Conservation (phyloP, 2,113 vertebrate genomes). For the Poecile atricapillus region DNA sequence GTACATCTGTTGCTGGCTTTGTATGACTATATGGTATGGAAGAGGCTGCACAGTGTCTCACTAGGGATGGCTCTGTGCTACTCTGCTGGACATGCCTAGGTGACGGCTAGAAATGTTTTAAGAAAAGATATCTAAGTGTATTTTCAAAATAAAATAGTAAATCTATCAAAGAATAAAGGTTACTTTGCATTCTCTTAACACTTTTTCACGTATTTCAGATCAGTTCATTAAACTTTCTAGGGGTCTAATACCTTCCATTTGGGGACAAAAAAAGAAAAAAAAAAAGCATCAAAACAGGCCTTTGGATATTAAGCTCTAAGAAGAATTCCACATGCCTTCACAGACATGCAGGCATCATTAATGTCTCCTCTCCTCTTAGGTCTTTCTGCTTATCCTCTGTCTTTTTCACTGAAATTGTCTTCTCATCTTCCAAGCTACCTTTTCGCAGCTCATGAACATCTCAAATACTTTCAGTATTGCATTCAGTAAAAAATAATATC, state of each 20-base stretch:
- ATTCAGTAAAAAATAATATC: not conserved
- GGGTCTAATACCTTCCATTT: not conserved
- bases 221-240: not conserved
- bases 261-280: not conserved
- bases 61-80: conserved; percentile 60
- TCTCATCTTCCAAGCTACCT: not conserved
- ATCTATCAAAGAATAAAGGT: not conserved
- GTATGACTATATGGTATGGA: conserved; percentile 77
- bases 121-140: not conserved
- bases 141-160: not conserved
- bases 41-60: conserved; percentile 80
- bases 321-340: not conserved
- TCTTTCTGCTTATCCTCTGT: not conserved
- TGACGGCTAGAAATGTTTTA: conserved; percentile 55
- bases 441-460: not conserved
- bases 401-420: not conserved
- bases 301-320: not conserved
- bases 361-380: not conserved
- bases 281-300: not conserved
- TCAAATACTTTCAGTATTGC: not conserved
- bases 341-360: not conserved
- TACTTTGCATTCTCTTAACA: not conserved
- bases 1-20: conserved; percentile 81
- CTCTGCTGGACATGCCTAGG: conserved; percentile 39
- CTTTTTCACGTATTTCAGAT: not conserved